Evolutionary conservation across 2,888 invertebrate genomes (phyloP).

Genomic region (Amblyjoppa proteus): DNA sequence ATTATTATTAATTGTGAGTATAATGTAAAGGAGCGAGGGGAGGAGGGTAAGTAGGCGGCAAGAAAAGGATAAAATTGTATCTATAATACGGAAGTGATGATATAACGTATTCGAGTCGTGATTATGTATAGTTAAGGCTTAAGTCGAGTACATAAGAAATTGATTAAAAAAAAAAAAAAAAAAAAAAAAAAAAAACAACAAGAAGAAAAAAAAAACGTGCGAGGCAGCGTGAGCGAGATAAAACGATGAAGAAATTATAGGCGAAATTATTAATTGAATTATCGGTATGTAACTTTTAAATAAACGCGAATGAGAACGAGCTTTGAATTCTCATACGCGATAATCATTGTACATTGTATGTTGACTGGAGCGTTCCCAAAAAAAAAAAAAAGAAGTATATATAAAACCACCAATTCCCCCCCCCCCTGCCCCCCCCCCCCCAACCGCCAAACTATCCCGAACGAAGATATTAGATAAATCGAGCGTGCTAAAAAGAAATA

Average conservation of each 20-base stretch:
- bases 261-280: slow-evolving; percentile 79
- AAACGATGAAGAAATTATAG: slow-evolving; percentile 71
- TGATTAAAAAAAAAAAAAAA: slow-evolving; percentile 47
- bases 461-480: slow-evolving; percentile 44
- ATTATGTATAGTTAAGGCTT: slow-evolving; percentile 79
- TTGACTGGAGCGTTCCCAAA: slow-evolving; percentile 79
- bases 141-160: slow-evolving; percentile 70
- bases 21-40: slow-evolving; percentile 64
- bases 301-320: slow-evolving; percentile 71
- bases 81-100: slow-evolving; percentile 83
- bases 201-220: slow-evolving; percentile 6
- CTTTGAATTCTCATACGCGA: slow-evolving; percentile 76
- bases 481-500: slow-evolving; percentile 35
- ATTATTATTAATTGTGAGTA: slow-evolving; percentile 71
- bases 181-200: slow-evolving; percentile 23
- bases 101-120: slow-evolving; percentile 83
- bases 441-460: slow-evolving; percentile 25
- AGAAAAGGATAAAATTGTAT: slow-evolving; percentile 80
- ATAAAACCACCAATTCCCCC: slow-evolving; percentile 53
- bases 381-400: slow-evolving; percentile 61
- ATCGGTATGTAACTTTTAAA: slow-evolving; percentile 80
- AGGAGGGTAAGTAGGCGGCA: slow-evolving; percentile 62
- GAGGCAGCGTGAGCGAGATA: slow-evolving; percentile 52
- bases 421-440: slow-evolving; percentile 38
- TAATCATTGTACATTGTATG: slow-evolving; percentile 83